Evolutionary conservation across 1,140 invertebrate genomes (phyloP), one percentile per base, ranked within the genome.

Genomic region (Chelonus insularis): DNA sequence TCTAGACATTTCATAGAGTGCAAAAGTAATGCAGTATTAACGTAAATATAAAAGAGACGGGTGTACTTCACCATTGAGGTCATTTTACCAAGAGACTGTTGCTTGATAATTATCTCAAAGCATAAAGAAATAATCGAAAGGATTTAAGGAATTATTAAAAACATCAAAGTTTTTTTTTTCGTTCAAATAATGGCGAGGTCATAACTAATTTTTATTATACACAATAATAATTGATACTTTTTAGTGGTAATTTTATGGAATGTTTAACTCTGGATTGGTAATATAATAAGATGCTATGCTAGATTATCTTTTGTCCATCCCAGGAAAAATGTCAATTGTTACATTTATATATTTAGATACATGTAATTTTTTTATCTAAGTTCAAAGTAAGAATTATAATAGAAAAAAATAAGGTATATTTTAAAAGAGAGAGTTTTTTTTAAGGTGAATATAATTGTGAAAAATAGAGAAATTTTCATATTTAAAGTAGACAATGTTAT

Each of bases 301-400:
- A 23, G 32, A 57, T 57, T 45, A 39, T 57, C 39, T 43, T 57
- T 45, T 57, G 37, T 57, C 55, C 55, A 57, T 57, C 55, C n/a
- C 25, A 43, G 41, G 45, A 57, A 39, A 25, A 57, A 57, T 57
- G 39, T 57, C 23, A 57, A 57, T 57, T 57, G 34, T 45, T 29
- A 16, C 32, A 37, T 20, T 57, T 21, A n/a, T 50, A 48, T 48
- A 25, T 57, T 45, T 5, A 16, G 7, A 36, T 41, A 12, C 32
- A 32, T 57, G 14, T 57, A 29, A 29, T 43, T 57, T 20, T 23
- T 16, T n/a, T n/a, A n/a, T n/a, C n/a, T n/a, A n/a, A n/a, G n/a
- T n/a, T n/a, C n/a, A n/a, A n/a, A n/a, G n/a, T n/a, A n/a, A n/a
- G n/a, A n/a, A n/a, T n/a, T n/a, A n/a, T n/a, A n/a, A n/a, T n/a